phyloP scores from a whole-genome alignment of 2,888 invertebrate genomes.

The Xestia ashworthii region DNA sequence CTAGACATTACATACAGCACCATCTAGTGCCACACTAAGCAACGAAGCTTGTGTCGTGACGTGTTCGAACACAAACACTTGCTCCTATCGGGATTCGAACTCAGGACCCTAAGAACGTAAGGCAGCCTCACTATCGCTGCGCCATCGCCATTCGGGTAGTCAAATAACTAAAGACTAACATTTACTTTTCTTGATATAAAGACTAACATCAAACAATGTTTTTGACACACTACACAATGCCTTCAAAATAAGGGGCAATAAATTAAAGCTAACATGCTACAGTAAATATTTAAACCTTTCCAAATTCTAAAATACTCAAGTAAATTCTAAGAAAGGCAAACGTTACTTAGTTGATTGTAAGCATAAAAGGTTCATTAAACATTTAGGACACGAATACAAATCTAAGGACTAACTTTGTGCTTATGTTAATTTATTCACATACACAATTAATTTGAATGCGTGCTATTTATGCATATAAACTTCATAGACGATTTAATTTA shows the following conservation, averaged over 20 bases:
- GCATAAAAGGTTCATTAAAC: conserved; percentile 42
- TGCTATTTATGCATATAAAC: conserved; percentile 29
- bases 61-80: no score
- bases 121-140: no score
- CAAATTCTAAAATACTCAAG: conserved; percentile 17
- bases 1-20: no score
- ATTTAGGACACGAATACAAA: conserved; percentile 30
- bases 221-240: not conserved
- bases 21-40: no score
- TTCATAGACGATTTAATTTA: not conserved
- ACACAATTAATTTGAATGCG: conserved; percentile 27
- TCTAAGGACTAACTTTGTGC: conserved; percentile 33
- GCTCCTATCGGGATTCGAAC: no score
- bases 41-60: no score
- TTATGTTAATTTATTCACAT: conserved; percentile 35
- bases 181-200: not conserved
- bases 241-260: not conserved
- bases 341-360: conserved; percentile 42
- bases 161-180: not conserved
- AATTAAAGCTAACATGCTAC: conserved; percentile 11
- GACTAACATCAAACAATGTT: not conserved
- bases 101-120: no score
- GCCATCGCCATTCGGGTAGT: no score
- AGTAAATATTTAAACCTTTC: conserved; percentile 31
- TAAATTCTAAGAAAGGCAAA: conserved; percentile 26